phyloP scores from a whole-genome alignment of 1,140 invertebrate species.

The Papilio polyxenes region DNA sequence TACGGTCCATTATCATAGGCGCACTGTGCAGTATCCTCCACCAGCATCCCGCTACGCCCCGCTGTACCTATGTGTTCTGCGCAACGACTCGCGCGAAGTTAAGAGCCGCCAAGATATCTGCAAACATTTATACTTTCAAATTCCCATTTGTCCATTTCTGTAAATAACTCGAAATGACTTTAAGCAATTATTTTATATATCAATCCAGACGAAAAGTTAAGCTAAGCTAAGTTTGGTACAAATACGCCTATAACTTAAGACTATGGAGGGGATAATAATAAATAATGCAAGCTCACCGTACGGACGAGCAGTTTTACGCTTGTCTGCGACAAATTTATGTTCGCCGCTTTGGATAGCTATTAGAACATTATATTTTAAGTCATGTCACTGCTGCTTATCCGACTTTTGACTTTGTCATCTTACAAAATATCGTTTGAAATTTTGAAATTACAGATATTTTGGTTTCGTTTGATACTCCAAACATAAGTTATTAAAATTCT shows the following conservation, averaged over 20 bases:
- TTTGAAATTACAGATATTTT: background rate
- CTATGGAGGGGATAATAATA: constrained; percentile 50
- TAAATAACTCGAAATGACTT: too few species aligned
- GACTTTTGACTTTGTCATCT: background rate
- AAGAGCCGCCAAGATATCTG: too few species aligned
- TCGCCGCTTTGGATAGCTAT: constrained; percentile 42
- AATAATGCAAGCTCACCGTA: constrained; percentile 52
- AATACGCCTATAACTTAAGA: constrained; percentile 38
- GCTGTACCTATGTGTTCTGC: too few species aligned
- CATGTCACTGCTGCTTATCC: background rate
- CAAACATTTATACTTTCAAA: background rate
- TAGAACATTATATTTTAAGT: constrained; percentile 40
- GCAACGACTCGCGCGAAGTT: too few species aligned
- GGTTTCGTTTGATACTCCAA: background rate
- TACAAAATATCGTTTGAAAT: background rate
- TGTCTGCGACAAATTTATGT: constrained; percentile 61
- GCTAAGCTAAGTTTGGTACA: background rate
- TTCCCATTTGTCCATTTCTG: background rate
- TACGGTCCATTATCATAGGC: too few species aligned
- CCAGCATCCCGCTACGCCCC: too few species aligned
- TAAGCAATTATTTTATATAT: background rate
- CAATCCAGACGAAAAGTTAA: background rate
- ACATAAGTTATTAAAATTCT: too few species aligned
- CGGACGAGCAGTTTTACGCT: constrained; percentile 53
- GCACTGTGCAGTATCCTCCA: too few species aligned